Percentiles rank a stretch among this genome's conserved stretches.
Conservation (phyloP, 1,140 invertebrate species). For the Musca vetustissima region DNA sequence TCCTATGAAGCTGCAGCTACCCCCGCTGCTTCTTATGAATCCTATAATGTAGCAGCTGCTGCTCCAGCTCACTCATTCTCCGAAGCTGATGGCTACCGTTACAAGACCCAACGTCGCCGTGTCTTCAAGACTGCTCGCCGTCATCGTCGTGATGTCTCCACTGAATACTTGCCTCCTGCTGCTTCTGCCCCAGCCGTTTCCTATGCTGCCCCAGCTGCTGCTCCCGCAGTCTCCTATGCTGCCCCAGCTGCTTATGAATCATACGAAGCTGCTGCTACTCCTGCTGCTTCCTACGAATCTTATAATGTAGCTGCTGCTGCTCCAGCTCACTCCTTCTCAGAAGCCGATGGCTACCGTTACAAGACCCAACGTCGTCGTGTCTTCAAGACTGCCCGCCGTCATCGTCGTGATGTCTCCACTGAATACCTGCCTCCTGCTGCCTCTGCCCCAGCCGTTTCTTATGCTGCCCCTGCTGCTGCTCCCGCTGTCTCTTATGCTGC, state of each 20-base stretch:
- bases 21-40: constrained; percentile 40
- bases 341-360: constrained; percentile 48
- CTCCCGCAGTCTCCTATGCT: constrained; percentile 34
- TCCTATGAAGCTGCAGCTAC: constrained; percentile 38
- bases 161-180: constrained; percentile 30
- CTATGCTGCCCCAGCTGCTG: constrained; percentile 33
- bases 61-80: background rate
- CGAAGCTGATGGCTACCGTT: constrained; percentile 22
- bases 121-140: constrained; percentile 1
- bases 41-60: constrained; percentile 27
- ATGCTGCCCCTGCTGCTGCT: constrained; percentile 33
- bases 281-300: constrained; percentile 22
- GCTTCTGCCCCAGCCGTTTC: constrained; percentile 31
- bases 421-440: constrained; percentile 30
- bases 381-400: constrained; percentile 39
- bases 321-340: constrained; percentile 40
- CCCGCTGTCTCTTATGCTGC: constrained; percentile 33
- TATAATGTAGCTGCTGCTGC: constrained; percentile 42
- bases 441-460: constrained; percentile 34
- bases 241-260: constrained; percentile 25
- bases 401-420: constrained; percentile 38
- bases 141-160: constrained; percentile 11
- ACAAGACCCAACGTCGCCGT: background rate
- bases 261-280: constrained; percentile 19
- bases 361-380: constrained; percentile 42